Base-by-base conservation (phyloP, 92 coral and sea anemone genomes). In the Epizoanthus illoricatus region DNA sequence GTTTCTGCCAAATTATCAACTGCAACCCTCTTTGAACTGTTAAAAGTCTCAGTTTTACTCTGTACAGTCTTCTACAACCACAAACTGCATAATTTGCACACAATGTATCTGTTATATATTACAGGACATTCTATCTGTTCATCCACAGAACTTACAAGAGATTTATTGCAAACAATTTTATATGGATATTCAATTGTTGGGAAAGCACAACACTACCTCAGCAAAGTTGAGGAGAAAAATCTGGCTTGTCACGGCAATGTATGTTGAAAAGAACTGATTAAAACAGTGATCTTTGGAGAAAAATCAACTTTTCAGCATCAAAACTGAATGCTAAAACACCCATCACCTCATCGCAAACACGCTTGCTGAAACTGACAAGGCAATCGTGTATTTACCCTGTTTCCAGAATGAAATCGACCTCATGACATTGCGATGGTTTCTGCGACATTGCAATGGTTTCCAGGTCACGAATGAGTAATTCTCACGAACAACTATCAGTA, bases 291-390 rank as follows among this genome's bases (percentile, higher is more conserved):
- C 24, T 43, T 18, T 33, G 43, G 59, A 5, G 71, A 17, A 21
- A 19, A 40, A n/a, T 47, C 16, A 8, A 28, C 39, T 75, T 15
- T 40, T 75, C 65, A 61, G 73, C 73, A 39, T 52, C 47, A 39
- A 23, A 16, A 43, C 73, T 68, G 18, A 41, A 68, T 24, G 45
- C 49, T 33, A 68, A 68, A 68, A 68, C 47, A 23, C 17, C 20
- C 49, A 68, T 39, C 70, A 68, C 3, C n/a, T 36, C 18, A 74
- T 74, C 21, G 69, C 39, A 61, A 23, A 42, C 21, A 12, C 39
- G 24, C 41, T 13, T 9, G 82, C 82, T 78, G 82, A 78, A 78
- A 62, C 82, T 78, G 82, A 78, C 23, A 43, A 36, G 21, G n/a
- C 39, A 18, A 65, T 9, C 8, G 40, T 65, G 41, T 65, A 17